Evolutionary conservation across 2,888 invertebrate species (phyloP), one percentile per base, ranked within the genome.

Genomic region (Pollenia angustigena): DNA sequence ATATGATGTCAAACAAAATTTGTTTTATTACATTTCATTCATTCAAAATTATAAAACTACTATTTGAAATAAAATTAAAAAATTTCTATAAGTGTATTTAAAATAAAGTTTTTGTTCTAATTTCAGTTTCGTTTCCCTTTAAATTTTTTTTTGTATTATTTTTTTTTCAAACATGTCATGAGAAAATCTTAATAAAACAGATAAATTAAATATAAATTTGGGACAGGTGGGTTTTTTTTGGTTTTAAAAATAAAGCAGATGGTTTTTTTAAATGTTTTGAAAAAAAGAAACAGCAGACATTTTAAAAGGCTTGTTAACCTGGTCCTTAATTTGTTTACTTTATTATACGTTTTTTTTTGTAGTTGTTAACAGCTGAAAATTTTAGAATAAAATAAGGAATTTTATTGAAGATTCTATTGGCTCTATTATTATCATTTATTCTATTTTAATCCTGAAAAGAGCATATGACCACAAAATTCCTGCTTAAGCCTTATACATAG

Each of bases 221-320:
- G 46, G 52, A 14, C 82, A 82, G 82, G 75, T 75, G 82, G 11
- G 9, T 56, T 56, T 40, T 2, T 32, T 44, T 10, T 1, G 68
- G 54, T 10, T 50, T 46, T 14, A 12, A 50, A 81, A 80, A 23
- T 58, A n/a, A n/a, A 50, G 74, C 81, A 81, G 81, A 48, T 81
- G 81, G 16, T 44, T 50, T 58, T 40, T 12, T 10, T 16, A 44
- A 44, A 52, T 12, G 62, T 48, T 2, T 50, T 14, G n/a, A 7
- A 50, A 48, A 16, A 11, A 71, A 42, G 16, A 23, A 68, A 23
- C 56, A 4, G 23, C 4, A 56, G 23, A 11, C 11, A 23, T 12
- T 56, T 56, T 56, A 56, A 23, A 12, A 10, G 32, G 6, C 32
- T 32, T 32, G 6, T 6, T 32, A 32, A 6, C 4, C 6, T 32